Percentiles rank a stretch among this genome's conserved stretches.
Conservation (phyloP, 2,797 vertebrate genomes). For the Choloepus didactylus region DNA sequence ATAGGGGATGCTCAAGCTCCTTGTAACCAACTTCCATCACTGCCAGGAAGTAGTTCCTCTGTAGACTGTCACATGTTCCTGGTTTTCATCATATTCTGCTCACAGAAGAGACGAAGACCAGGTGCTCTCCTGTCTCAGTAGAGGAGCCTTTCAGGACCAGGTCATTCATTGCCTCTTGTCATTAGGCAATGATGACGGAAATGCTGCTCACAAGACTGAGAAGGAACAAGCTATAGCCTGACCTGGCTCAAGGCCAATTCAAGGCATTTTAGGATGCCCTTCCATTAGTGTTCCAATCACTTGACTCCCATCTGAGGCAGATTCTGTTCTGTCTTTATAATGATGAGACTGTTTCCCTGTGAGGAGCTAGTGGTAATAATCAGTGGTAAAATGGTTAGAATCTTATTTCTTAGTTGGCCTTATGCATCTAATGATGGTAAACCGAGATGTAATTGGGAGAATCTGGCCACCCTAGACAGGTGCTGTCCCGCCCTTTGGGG, state of each 20-base stretch:
- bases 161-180: too few relatives aligned
- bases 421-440: background rate
- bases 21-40: background rate
- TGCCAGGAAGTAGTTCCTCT: conserved; percentile 32
- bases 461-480: background rate
- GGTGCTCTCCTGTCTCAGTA: background rate
- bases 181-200: background rate
- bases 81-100: background rate
- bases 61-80: background rate
- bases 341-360: background rate
- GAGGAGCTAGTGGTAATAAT: background rate
- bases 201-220: background rate
- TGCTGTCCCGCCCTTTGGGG: background rate
- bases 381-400: background rate
- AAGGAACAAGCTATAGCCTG: background rate
- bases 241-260: background rate
- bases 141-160: conserved; percentile 2
- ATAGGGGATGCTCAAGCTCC: background rate
- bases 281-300: background rate
- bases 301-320: background rate
- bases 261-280: background rate
- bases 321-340: background rate
- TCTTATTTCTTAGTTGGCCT: background rate
- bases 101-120: background rate
- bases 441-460: background rate